Evolutionary conservation across 2,113 vertebrate species (phyloP).

Genomic region (Cygnus buccinator): DNA sequence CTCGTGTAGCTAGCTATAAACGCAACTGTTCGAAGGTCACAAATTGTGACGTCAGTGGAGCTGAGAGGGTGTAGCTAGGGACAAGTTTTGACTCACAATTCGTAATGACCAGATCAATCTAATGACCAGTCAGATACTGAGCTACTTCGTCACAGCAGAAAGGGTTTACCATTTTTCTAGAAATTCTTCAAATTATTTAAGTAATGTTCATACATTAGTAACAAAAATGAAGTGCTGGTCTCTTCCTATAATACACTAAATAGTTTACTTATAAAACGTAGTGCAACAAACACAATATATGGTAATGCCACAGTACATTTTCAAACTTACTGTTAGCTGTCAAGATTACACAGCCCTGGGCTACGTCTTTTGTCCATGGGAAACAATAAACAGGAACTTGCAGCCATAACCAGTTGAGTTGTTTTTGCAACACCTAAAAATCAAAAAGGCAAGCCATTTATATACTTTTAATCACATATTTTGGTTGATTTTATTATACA

Average conservation of each 20-base stretch:
- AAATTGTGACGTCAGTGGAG: not conserved
- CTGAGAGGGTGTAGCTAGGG: slow-evolving; percentile 30
- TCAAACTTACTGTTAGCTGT: not conserved
- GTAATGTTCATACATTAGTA: not conserved
- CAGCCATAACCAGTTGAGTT: not conserved
- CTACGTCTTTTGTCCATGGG: not conserved
- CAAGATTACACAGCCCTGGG: not conserved
- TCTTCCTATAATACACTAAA: not conserved
- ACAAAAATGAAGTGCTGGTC: not conserved
- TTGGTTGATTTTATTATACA: not conserved
- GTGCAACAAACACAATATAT: not conserved
- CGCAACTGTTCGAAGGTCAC: slow-evolving; percentile 16
- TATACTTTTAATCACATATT: not conserved
- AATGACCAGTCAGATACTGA: not conserved
- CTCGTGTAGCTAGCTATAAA: not conserved
- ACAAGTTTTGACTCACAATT: slow-evolving; percentile 56
- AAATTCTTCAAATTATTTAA: not conserved
- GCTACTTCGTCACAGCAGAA: not conserved
- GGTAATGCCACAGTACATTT: not conserved
- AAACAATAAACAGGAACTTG: not conserved
- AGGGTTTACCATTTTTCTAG: not conserved
- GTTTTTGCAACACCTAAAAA: not conserved
- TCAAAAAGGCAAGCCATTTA: not conserved
- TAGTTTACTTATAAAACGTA: not conserved
- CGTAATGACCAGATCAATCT: not conserved